Conservation (phyloP, 2,888 invertebrate genomes). For the Ochropleura plecta region DNA sequence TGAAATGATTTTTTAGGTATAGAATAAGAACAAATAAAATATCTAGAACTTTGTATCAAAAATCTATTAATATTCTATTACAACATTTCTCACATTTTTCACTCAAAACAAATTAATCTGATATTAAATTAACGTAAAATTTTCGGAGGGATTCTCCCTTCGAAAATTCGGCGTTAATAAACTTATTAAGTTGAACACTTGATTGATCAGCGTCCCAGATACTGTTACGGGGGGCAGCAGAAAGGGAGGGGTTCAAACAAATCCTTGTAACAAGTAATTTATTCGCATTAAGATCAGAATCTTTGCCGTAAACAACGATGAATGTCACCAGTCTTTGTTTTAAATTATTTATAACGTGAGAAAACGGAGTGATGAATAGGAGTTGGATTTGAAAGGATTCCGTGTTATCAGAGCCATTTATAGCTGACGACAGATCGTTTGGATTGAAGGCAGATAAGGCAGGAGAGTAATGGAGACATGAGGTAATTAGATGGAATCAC, state of each 20-base stretch:
- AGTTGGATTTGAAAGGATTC: constrained; percentile 56
- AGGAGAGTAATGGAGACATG: constrained; percentile 53
- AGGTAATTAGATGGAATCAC: constrained; percentile 56
- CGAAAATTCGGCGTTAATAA: constrained; percentile 61
- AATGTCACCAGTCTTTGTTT: constrained; percentile 68
- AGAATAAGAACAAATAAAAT: constrained; percentile 13
- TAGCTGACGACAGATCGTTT: constrained; percentile 53
- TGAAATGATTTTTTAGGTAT: constrained; percentile 27
- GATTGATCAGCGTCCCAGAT: constrained; percentile 67
- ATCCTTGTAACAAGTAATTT: constrained; percentile 71
- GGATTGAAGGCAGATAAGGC: constrained; percentile 38
- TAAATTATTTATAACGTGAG: constrained; percentile 68
- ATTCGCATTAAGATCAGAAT: constrained; percentile 72
- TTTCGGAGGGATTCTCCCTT: constrained; percentile 17
- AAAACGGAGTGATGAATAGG: constrained; percentile 64
- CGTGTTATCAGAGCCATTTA: constrained; percentile 56
- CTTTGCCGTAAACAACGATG: constrained; percentile 72
- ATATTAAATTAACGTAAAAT: constrained; percentile 47
- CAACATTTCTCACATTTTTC: constrained; percentile 44
- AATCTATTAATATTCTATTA: constrained; percentile 7
- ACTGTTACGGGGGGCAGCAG: constrained; percentile 38
- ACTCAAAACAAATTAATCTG: constrained; percentile 47
- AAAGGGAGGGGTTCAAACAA: constrained; percentile 54
- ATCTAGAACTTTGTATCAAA: neutral
- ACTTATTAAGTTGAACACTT: constrained; percentile 68